Base-by-base conservation (phyloP, 2,113 vertebrate species). In the Trematocara unimaculatum region DNA sequence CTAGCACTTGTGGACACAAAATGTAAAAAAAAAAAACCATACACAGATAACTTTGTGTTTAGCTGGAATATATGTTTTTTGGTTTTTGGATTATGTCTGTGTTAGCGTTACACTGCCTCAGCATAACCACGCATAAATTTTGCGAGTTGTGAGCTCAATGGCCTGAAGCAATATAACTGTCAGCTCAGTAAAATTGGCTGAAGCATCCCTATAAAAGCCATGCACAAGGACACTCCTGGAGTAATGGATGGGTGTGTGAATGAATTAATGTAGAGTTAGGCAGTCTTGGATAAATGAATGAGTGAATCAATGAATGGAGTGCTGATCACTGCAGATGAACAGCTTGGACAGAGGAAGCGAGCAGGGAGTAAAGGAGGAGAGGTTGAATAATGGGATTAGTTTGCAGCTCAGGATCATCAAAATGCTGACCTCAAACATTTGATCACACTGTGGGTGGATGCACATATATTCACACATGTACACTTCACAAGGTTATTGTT, bases 241-340 rank as follows among this genome's bases (percentile, higher is more conserved):
- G 89, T 90, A 92, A 88, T 92, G 92, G 87, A 85, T 49, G 84
- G 53, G 79, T 86, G 85, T 82, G 87, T 93, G 90, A 93, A 91
- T 91, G 84, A 84, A 91, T 62, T 84, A 84, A 87, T 84, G 88
- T 85, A 77, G 89, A 88, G 82, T 15, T 84, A 89, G 89, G 79
- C 58, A 82, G 86, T 72, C 77, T 77, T 64, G 74, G 89, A 91
- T 91, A 92, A 91, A 93, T 92, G 74, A 92, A 95, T 92, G 91
- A 89, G 89, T 82, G 87, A 83, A 93, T 95, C 92, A 92, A 91
- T 94, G 93, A 87, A 91, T 93, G 88, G 47, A 89, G 83, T 89
- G 91, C 86, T 94, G 94, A 93, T 92, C 82, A 78, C 47, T 92
- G 93, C 93, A 88, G 80, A 92, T 86, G 77, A 40, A 87, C 78